Conservation (phyloP, 2,888 invertebrate genomes). For the Hoplodrina blanda region DNA sequence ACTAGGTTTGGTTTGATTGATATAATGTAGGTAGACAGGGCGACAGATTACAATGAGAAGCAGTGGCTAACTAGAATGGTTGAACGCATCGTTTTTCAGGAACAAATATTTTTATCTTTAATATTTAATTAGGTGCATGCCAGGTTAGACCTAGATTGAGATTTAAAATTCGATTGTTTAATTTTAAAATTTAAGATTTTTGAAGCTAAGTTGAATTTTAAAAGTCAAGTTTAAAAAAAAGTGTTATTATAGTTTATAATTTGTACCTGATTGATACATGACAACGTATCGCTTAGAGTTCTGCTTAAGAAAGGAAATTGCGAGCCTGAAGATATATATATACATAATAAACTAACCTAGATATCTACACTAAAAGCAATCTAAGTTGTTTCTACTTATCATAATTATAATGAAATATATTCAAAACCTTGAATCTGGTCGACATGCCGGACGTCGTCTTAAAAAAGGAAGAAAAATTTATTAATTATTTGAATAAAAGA, state of each 20-base stretch:
- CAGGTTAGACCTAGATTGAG: background rate
- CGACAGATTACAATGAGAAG: conserved; percentile 19
- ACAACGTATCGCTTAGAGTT: conserved; percentile 35
- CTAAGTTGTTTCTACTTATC: conserved; percentile 8
- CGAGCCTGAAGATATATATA: conserved; percentile 44
- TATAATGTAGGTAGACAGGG: no score
- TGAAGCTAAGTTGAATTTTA: background rate
- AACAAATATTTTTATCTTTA: background rate
- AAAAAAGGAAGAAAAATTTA: conserved; percentile 20
- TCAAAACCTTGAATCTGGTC: conserved; percentile 18
- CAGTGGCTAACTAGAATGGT: conserved; percentile 16
- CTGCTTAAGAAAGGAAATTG: conserved; percentile 33
- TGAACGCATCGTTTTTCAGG: background rate
- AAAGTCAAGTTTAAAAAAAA: background rate
- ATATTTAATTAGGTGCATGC: background rate
- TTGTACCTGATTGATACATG: background rate
- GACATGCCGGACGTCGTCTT: conserved; percentile 47
- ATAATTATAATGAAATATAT: background rate
- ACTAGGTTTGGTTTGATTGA: conserved; percentile 3
- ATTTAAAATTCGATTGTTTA: background rate
- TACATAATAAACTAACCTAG: conserved; percentile 3
- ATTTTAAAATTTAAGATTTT: no score
- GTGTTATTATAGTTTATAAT: background rate
- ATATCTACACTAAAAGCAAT: background rate
- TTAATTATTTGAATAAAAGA: background rate